These are phyloP conservation scores for Basileuterus tristriatus DNA, from an alignment of 2,797 vertebrate genomes.

Conservation along the genomic window DNA sequence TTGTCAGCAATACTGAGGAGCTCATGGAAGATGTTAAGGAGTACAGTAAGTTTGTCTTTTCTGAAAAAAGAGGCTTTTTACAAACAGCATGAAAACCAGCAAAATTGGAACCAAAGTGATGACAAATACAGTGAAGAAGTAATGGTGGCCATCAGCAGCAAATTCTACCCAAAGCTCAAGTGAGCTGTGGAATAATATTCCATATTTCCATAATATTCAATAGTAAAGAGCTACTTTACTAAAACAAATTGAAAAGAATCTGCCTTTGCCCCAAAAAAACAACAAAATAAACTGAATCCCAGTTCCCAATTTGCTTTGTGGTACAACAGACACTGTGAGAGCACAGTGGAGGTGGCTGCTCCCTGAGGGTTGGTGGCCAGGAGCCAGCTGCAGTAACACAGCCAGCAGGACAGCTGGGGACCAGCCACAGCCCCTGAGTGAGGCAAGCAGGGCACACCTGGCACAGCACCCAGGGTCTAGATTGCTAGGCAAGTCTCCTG, in stretches of 20 bases:
- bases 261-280: neutral
- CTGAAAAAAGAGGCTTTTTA: neutral
- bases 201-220: neutral
- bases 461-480: neutral
- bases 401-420: neutral
- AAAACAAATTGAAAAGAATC: neutral
- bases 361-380: accelerated
- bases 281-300: neutral
- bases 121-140: neutral
- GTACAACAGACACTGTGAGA: neutral
- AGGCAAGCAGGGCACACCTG: neutral
- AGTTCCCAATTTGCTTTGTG: neutral
- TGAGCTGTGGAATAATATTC: neutral
- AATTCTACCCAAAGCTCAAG: neutral
- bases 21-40: neutral
- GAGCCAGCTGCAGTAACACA: neutral
- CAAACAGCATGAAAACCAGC: neutral
- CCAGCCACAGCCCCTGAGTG: neutral
- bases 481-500: neutral
- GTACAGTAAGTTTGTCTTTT: neutral
- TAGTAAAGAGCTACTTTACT: neutral
- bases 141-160: neutral
- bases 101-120: neutral
- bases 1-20: neutral
- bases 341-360: accelerated